Evolutionary conservation across 2,888 invertebrate species (phyloP).

Genomic region (Onthophagus sagittarius): DNA sequence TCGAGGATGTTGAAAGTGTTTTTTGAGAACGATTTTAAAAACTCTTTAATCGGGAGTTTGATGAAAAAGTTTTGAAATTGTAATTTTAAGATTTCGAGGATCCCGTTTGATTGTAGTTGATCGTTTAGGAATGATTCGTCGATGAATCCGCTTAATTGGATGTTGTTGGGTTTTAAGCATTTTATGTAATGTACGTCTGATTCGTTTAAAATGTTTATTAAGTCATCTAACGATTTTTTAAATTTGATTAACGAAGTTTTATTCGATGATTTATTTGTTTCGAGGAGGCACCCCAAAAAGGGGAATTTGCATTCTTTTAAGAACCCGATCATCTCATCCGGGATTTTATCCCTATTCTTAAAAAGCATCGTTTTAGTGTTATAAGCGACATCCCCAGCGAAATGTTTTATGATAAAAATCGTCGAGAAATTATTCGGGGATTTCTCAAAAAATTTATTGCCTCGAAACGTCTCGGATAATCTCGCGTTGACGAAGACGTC

Average conservation of each 20-base stretch:
- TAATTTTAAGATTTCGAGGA: slow-evolving; percentile 34
- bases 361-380: slow-evolving; percentile 39
- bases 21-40: slow-evolving; percentile 16
- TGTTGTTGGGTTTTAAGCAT: slow-evolving; percentile 43
- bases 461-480: slow-evolving; percentile 27
- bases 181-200: slow-evolving; percentile 47
- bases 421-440: slow-evolving; percentile 29
- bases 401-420: slow-evolving; percentile 44
- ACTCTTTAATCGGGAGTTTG: slow-evolving; percentile 25
- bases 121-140: slow-evolving; percentile 31
- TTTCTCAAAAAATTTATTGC: slow-evolving; percentile 28
- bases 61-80: slow-evolving; percentile 32
- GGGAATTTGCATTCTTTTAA: slow-evolving; percentile 28
- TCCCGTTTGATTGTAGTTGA: slow-evolving; percentile 31
- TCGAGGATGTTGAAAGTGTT: slow-evolving; percentile 19
- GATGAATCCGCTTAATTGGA: slow-evolving; percentile 28
- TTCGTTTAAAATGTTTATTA: slow-evolving; percentile 41
- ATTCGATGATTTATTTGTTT: slow-evolving; percentile 23
- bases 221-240: slow-evolving; percentile 42
- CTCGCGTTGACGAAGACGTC: slow-evolving; percentile 31
- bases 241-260: slow-evolving; percentile 42
- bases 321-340: slow-evolving; percentile 36
- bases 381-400: slow-evolving; percentile 44
- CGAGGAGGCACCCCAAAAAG: slow-evolving; percentile 27
- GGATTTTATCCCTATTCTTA: slow-evolving; percentile 46